Percentiles rank a stretch among this genome's conserved stretches.
phyloP scores from a whole-genome alignment of 2,888 invertebrate species.

The Stegophylla sp. region DNA sequence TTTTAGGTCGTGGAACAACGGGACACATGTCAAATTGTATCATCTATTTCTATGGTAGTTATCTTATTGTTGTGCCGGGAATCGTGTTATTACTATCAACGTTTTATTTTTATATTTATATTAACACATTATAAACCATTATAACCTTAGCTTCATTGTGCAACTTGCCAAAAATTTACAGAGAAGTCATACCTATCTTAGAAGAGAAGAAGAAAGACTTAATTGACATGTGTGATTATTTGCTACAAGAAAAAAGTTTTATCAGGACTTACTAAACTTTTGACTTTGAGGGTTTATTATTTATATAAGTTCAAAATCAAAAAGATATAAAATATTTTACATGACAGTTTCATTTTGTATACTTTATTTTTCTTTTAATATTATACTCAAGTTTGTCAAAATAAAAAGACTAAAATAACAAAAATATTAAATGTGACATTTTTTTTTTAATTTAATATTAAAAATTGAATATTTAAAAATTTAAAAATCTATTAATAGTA shows the following conservation, averaged over 20 bases:
- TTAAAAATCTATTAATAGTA: constrained; percentile 14
- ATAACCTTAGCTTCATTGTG: not conserved
- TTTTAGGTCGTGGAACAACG: not conserved
- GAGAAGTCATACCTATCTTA: constrained; percentile 3
- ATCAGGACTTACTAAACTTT: not conserved
- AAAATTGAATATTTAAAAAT: constrained; percentile 2
- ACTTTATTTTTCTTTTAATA: constrained; percentile 13
- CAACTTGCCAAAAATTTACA: not conserved
- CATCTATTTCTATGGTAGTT: not conserved
- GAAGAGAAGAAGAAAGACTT: constrained; percentile 19
- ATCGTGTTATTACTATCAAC: too few relatives aligned
- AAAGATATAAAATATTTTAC: constrained; percentile 18
- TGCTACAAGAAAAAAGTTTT: not conserved
- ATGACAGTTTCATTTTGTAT: constrained; percentile 19
- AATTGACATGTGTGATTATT: not conserved
- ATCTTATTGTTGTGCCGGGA: not conserved
- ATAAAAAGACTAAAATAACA: constrained; percentile 3
- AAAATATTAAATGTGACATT: not conserved
- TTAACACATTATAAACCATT: too few relatives aligned
- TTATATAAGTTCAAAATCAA: constrained; percentile 21
- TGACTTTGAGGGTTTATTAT: not conserved
- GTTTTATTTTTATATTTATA: too few relatives aligned
- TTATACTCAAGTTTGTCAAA: constrained; percentile 21
- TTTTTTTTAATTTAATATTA: constrained; percentile 6
- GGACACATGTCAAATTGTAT: not conserved